Percentiles rank a stretch among this genome's conserved stretches.
These are phyloP conservation scores for Linepithema humile DNA, from an alignment of 1,140 invertebrate species.

Conservation along the genomic window DNA sequence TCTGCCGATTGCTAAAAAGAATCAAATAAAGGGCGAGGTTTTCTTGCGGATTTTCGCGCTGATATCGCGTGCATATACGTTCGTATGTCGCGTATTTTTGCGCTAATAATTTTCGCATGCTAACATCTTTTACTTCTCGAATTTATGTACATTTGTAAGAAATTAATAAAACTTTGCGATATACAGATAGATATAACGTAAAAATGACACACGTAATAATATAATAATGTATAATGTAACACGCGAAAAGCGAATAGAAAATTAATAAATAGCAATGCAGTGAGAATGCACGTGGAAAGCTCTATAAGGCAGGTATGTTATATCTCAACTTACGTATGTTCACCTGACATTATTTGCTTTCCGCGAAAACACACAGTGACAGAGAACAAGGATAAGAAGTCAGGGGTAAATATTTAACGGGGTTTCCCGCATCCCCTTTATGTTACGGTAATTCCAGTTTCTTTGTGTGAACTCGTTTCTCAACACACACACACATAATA, in stretches of 20 bases:
- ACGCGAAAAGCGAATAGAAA: too few species aligned
- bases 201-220: too few species aligned
- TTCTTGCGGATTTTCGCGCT: slow-evolving; percentile 20
- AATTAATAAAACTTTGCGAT: background rate
- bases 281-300: background rate
- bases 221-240: background rate
- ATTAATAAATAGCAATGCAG: background rate
- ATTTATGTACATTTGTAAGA: background rate
- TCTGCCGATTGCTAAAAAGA: slow-evolving; percentile 63
- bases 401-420: slow-evolving; percentile 6
- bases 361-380: background rate
- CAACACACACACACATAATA: background rate
- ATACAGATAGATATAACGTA: too few species aligned
- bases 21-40: slow-evolving; percentile 44
- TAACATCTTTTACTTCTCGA: slow-evolving; percentile 1
- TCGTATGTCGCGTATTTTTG: background rate
- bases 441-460: slow-evolving; percentile 36
- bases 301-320: background rate
- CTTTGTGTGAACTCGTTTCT: slow-evolving; percentile 23
- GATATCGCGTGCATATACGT: background rate
- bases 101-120: background rate
- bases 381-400: background rate
- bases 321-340: background rate
- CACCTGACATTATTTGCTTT: background rate
- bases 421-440: background rate